Conservation (phyloP, 2,113 vertebrate genomes). For the Halcyon senegalensis region DNA sequence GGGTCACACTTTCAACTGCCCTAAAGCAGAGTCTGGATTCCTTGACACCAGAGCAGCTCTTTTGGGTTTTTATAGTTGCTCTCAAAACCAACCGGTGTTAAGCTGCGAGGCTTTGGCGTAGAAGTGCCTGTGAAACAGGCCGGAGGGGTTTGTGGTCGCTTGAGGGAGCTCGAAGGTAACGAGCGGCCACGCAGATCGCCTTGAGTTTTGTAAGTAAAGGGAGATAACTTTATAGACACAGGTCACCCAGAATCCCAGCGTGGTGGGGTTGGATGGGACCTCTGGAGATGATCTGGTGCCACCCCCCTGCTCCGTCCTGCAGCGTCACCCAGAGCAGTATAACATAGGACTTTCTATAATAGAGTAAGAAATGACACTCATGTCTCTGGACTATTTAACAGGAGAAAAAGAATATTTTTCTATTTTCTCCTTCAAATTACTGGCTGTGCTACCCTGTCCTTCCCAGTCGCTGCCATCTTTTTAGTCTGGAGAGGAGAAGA, state of each 20-base stretch:
- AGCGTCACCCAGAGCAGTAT: neutral
- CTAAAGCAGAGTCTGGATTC: accelerated
- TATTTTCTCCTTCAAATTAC: conserved; percentile 24
- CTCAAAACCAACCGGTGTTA: accelerated
- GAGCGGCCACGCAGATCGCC: neutral
- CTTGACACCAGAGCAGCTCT: neutral
- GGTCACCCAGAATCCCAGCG: neutral
- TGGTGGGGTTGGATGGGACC: neutral
- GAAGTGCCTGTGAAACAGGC: neutral
- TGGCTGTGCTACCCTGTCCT: conserved; percentile 34
- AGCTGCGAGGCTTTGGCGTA: accelerated
- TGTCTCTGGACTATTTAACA: neutral
- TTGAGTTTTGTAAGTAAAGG: neutral
- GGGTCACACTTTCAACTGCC: neutral
- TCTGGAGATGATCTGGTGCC: neutral
- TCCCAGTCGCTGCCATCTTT: neutral
- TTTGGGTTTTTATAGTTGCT: accelerated
- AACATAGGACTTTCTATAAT: no score
- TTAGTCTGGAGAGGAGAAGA: no score
- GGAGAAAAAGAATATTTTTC: conserved; percentile 20
- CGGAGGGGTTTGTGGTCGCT: neutral
- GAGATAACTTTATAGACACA: accelerated
- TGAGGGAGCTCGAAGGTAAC: conserved; percentile 25
- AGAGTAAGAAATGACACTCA: neutral
- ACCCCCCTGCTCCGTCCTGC: neutral